A percentile compares a stretch with the other conserved stretches of the same genome.
Evolutionary conservation across 1,140 invertebrate species (phyloP).

Genomic region (Drosophila sucinea): DNA sequence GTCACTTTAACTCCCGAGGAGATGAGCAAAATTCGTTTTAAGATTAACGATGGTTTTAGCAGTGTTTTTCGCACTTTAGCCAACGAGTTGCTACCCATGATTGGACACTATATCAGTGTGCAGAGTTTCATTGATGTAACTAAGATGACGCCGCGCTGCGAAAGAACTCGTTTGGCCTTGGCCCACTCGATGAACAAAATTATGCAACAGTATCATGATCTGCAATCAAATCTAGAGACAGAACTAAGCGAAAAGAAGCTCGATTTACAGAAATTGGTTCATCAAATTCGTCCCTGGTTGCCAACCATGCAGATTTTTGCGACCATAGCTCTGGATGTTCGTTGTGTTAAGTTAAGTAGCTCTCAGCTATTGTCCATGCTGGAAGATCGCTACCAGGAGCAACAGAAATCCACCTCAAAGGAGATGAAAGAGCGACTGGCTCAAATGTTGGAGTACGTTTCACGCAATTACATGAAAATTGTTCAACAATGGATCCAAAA

Average conservation of each 20-base stretch:
- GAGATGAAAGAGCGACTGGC: constrained; percentile 24
- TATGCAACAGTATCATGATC: constrained; percentile 51
- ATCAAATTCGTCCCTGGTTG: constrained; percentile 59
- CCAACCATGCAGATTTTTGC: constrained; percentile 33
- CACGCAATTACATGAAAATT: constrained; percentile 63
- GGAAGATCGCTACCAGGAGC: constrained; percentile 30
- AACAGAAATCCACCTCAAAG: constrained; percentile 11
- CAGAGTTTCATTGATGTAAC: constrained; percentile 63
- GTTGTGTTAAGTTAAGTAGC: constrained; percentile 20
- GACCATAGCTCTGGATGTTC: constrained; percentile 23
- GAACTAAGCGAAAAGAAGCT: constrained; percentile 40
- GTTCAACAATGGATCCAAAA: constrained; percentile 69
- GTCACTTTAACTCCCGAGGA: constrained; percentile 25
- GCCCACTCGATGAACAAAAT: constrained; percentile 28
- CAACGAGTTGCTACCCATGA: constrained; percentile 49
- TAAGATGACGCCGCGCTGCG: constrained; percentile 35
- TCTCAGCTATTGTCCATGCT: constrained; percentile 51
- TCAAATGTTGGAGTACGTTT: constrained; percentile 25
- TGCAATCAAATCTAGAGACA: constrained; percentile 53
- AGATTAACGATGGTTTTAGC: constrained; percentile 48
- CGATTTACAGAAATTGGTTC: constrained; percentile 47
- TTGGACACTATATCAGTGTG: constrained; percentile 55
- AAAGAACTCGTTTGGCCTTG: constrained; percentile 28
- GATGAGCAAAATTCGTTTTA: constrained; percentile 50
- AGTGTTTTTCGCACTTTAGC: constrained; percentile 39